Percentiles rank a stretch among this genome's conserved stretches.
Evolutionary conservation across 1,140 invertebrate genomes (phyloP).

Genomic region (Tetragnatha versicolor): DNA sequence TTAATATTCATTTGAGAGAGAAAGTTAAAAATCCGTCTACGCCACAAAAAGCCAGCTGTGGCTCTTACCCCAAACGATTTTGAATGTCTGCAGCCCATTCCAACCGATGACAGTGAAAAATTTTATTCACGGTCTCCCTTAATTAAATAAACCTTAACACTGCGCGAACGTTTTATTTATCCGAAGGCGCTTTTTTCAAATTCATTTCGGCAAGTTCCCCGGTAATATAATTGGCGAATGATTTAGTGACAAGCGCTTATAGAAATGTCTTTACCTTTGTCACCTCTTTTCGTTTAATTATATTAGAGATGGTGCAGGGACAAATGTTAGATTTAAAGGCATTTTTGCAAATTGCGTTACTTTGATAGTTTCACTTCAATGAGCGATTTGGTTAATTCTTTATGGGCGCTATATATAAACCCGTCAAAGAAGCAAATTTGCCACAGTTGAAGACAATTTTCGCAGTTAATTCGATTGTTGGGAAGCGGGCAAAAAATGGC

Average conservation of each 20-base stretch:
- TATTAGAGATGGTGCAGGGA: not conserved
- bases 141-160: too few species aligned
- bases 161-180: too few species aligned
- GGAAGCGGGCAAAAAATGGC: too few species aligned
- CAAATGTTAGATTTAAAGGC: not conserved
- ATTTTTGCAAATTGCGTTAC: slow-evolving; percentile 4
- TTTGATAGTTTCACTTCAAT: not conserved
- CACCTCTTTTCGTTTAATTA: not conserved
- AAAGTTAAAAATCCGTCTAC: too few species aligned
- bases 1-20: too few species aligned
- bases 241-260: not conserved
- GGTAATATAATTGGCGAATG: not conserved
- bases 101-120: too few species aligned
- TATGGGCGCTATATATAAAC: not conserved
- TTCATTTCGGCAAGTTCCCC: slow-evolving; percentile 10
- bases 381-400: slow-evolving; percentile 6
- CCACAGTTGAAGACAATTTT: not conserved
- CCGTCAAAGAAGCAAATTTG: not conserved
- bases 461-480: too few species aligned
- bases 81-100: too few species aligned
- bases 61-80: too few species aligned
- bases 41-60: too few species aligned
- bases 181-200: not conserved
- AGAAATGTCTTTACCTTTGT: not conserved
- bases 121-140: too few species aligned